A percentile compares a stretch with the other conserved stretches of the same genome.
These are phyloP conservation scores for Propithecus coquereli DNA, from an alignment of 2,113 vertebrate genomes.

Conservation along the genomic window DNA sequence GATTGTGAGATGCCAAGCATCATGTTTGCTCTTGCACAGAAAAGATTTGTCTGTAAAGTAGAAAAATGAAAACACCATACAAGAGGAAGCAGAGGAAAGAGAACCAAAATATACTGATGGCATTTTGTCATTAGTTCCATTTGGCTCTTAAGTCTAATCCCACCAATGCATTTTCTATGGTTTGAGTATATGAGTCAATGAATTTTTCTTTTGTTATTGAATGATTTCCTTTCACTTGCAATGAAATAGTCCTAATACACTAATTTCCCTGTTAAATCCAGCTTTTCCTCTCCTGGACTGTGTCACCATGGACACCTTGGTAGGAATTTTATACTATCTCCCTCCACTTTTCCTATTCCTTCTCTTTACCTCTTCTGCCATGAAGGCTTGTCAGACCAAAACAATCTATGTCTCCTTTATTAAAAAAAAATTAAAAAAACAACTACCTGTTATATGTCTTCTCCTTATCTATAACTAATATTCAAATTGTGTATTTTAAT, in stretches of 20 bases:
- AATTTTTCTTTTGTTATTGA: background rate
- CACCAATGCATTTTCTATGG: background rate
- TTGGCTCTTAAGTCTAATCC: background rate
- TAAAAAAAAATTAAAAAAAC: background rate
- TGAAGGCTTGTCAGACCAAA: background rate
- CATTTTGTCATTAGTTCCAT: background rate
- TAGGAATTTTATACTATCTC: background rate
- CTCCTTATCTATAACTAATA: background rate
- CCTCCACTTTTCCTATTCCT: background rate
- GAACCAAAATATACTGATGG: background rate
- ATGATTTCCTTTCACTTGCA: background rate
- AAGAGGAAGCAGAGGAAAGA: background rate
- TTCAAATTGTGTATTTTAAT: background rate
- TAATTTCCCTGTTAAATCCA: background rate
- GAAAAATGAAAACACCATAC: constrained; percentile 13
- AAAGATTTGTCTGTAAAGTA: background rate
- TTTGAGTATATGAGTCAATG: background rate
- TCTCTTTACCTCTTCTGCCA: background rate
- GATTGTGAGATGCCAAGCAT: background rate
- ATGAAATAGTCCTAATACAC: background rate
- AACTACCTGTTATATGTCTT: background rate
- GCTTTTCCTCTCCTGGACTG: background rate
- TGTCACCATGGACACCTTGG: background rate
- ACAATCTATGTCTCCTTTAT: background rate
- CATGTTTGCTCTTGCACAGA: background rate